phyloP scores from a whole-genome alignment of 2,113 vertebrate species.

The Acanthochromis polyacanthus region DNA sequence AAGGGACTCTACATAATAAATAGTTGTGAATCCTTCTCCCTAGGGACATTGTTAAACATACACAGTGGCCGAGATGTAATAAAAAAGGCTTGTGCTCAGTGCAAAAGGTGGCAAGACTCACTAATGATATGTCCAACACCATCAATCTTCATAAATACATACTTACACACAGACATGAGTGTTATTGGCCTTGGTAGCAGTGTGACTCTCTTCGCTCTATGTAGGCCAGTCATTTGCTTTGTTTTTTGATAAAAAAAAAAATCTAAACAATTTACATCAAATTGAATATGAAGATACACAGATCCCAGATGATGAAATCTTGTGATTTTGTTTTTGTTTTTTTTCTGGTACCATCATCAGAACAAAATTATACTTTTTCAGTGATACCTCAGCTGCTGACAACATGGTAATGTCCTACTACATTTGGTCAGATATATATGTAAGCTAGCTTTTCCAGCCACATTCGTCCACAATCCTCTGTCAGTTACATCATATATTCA shows the following conservation, averaged over 20 bases:
- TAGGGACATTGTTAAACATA: conserved; percentile 44
- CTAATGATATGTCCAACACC: conserved; percentile 28
- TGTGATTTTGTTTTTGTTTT: background rate
- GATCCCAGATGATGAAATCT: background rate
- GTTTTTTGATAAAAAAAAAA: background rate
- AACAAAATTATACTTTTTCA: background rate
- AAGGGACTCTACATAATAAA: conserved; percentile 48
- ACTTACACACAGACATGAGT: conserved; percentile 2
- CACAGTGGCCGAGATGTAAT: conserved; percentile 45
- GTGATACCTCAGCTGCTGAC: too few species aligned
- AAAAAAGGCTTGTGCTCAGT: conserved; percentile 45
- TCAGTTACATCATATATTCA: too few species aligned
- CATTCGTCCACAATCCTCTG: too few species aligned
- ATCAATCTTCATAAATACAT: conserved; percentile 17
- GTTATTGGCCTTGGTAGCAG: background rate
- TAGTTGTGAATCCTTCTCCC: conserved; percentile 58
- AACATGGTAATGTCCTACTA: too few species aligned
- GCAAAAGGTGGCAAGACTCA: conserved; percentile 52
- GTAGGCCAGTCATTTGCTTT: background rate
- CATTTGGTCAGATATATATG: too few species aligned
- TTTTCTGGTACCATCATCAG: background rate
- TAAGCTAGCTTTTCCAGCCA: too few species aligned
- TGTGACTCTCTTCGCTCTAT: background rate
- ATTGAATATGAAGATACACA: background rate
- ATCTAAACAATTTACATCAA: background rate